A percentile compares a stretch with the other conserved stretches of the same genome.
Conservation (phyloP, 2,113 vertebrate species). For the Electrona antarctica region DNA sequence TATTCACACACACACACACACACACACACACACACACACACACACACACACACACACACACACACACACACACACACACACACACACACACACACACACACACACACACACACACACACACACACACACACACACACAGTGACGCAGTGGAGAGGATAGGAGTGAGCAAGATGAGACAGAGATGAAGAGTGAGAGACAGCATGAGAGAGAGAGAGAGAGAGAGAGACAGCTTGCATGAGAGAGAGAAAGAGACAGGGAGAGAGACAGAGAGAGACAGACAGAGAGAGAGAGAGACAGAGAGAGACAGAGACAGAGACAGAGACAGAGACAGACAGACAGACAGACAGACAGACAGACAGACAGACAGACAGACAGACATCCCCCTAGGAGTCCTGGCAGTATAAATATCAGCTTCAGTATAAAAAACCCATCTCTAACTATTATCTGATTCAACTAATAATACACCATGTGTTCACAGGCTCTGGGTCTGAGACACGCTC, state of each 20-base stretch:
- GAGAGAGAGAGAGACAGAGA: conserved; percentile 28
- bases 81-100: not conserved
- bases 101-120: conserved; percentile 5
- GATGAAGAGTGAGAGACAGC: conserved; percentile 13
- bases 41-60: not conserved
- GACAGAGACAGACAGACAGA: conserved; percentile 21
- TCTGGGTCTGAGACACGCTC: no score
- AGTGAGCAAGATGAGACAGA: not conserved
- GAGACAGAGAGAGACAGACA: conserved; percentile 47
- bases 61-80: conserved; percentile 10
- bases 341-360: not conserved
- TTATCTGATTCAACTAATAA: no score
- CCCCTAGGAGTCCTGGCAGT: conserved; percentile 33
- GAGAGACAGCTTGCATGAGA: no score
- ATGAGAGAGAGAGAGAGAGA: conserved; percentile 12
- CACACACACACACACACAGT: conserved; percentile 41
- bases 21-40: conserved; percentile 2
- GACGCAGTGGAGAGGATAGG: conserved; percentile 51
- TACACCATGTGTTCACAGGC: no score
- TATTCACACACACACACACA: not conserved
- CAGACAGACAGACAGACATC: not conserved
- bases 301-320: conserved; percentile 43
- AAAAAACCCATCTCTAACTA: no score
- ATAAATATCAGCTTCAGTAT: conserved; percentile 63
- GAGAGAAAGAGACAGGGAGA: conserved; percentile 27